Evolutionary conservation across 2,888 invertebrate genomes (phyloP).

Genomic region (Torymus tubicola): DNA sequence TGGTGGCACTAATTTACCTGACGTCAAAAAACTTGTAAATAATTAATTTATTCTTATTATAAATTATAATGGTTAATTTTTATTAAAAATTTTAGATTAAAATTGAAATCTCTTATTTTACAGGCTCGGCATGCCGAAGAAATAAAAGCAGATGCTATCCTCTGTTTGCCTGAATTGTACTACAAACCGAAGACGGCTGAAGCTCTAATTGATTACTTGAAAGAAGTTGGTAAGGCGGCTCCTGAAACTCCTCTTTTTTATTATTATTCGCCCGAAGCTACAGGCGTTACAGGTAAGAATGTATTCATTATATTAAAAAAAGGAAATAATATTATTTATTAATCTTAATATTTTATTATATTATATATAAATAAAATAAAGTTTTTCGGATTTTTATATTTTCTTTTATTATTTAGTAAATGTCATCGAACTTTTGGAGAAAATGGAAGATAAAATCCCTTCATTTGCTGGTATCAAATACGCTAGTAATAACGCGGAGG

Average conservation of each 20-base stretch:
- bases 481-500: constrained; percentile 84
- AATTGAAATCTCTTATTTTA: not conserved
- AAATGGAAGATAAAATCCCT: constrained; percentile 81
- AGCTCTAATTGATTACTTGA: constrained; percentile 83
- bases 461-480: constrained; percentile 89
- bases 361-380: constrained; percentile 21
- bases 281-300: constrained; percentile 11
- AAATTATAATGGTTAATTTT: not conserved
- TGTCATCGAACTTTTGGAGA: constrained; percentile 83
- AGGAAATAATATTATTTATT: no score
- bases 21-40: constrained; percentile 82
- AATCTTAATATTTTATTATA: no score
- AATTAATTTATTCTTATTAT: not conserved
- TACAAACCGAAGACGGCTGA: constrained; percentile 82
- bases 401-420: constrained; percentile 78
- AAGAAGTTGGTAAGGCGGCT: constrained; percentile 83
- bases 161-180: constrained; percentile 87
- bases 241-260: constrained; percentile 87
- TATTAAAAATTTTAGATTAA: not conserved
- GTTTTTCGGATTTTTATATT: not conserved
- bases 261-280: constrained; percentile 79
- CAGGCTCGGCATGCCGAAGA: constrained; percentile 84
- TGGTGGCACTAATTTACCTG: constrained; percentile 83
- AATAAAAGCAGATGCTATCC: constrained; percentile 82
- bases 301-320: not conserved